These are phyloP conservation scores for Acropternis orthonyx DNA, from an alignment of 2,797 vertebrate species.

Conservation along the genomic window DNA sequence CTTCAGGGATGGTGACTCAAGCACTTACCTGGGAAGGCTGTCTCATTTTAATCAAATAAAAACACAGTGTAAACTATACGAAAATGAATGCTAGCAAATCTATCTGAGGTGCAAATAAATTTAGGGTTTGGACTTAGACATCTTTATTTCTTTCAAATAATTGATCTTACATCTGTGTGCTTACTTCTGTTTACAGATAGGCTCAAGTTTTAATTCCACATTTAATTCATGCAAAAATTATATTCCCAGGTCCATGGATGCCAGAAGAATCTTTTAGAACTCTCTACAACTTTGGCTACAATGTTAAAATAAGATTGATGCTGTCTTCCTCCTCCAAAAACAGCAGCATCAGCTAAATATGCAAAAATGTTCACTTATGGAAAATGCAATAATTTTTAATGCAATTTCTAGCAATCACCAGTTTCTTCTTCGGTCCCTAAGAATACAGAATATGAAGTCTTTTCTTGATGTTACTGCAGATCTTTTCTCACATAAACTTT, in stretches of 20 bases:
- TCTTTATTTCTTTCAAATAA: neutral
- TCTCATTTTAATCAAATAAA: neutral
- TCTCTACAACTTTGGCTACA: neutral
- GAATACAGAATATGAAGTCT: neutral
- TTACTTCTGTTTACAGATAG: neutral
- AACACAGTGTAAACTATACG: neutral
- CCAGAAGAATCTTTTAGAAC: neutral
- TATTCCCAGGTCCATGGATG: neutral
- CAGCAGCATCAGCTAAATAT: neutral
- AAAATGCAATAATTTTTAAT: neutral
- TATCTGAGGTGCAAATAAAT: neutral
- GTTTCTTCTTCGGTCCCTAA: neutral
- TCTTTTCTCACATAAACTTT: conserved; percentile 33
- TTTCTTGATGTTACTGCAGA: conserved; percentile 1
- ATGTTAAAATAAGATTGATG: neutral
- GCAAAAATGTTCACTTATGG: neutral
- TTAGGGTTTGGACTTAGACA: neutral
- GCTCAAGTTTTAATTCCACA: neutral
- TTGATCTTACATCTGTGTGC: neutral
- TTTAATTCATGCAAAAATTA: neutral
- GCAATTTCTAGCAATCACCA: neutral
- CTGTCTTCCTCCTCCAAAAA: neutral
- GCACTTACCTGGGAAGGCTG: neutral
- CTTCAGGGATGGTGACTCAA: neutral
- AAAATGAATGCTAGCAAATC: neutral